These are phyloP conservation scores for Epinephelus lanceolatus DNA, from an alignment of 2,113 vertebrate species.

Conservation along the genomic window DNA sequence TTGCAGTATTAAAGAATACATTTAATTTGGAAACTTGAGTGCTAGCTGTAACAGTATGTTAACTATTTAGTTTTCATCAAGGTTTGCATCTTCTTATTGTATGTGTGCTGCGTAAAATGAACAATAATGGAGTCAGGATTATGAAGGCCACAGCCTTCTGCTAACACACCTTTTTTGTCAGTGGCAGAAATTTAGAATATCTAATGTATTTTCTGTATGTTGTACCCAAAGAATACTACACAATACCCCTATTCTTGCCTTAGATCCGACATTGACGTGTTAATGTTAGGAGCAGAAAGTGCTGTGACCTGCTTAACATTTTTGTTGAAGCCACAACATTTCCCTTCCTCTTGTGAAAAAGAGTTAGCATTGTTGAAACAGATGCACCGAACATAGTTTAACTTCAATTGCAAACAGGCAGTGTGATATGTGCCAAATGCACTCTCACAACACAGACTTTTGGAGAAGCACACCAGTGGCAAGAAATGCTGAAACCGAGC, in stretches of 20 bases:
- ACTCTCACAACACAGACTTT: slow-evolving; percentile 1
- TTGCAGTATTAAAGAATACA: not conserved
- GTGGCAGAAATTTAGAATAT: not conserved
- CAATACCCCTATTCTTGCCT: not conserved
- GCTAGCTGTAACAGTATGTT: too few relatives aligned
- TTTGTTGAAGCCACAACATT: slow-evolving; percentile 47
- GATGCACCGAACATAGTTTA: slow-evolving; percentile 32
- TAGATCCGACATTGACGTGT: not conserved
- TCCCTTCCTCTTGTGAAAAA: slow-evolving; percentile 59
- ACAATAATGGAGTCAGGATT: not conserved
- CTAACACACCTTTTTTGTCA: not conserved
- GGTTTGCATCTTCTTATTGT: not conserved
- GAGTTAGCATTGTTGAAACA: slow-evolving; percentile 34
- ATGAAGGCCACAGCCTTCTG: not conserved
- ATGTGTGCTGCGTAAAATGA: not conserved
- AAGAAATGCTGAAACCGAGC: slow-evolving; percentile 10
- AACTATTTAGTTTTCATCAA: not conserved
- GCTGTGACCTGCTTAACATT: slow-evolving; percentile 46
- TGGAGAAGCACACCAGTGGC: not conserved
- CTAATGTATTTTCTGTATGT: not conserved
- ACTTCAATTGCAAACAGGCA: slow-evolving; percentile 52
- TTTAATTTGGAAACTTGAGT: not conserved
- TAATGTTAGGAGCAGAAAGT: slow-evolving; percentile 16
- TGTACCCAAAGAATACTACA: not conserved
- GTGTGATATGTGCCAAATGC: slow-evolving; percentile 31